Conservation (phyloP, 2,113 vertebrate genomes). For the Mustelus asterias region DNA sequence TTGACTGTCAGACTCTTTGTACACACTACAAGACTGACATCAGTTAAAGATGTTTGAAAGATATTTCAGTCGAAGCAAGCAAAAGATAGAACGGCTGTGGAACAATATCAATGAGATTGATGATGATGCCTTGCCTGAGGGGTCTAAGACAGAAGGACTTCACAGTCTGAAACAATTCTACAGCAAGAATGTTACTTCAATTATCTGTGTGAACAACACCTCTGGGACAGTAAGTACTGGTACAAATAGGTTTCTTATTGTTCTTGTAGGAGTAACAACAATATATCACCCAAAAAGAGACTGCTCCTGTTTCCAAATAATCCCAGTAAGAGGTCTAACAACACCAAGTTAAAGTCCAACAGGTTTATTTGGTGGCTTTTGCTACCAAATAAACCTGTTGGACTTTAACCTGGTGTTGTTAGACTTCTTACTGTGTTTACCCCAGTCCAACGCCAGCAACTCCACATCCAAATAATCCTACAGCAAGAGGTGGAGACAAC, state of each 20-base stretch:
- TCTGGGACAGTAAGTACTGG: not conserved
- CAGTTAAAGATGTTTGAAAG: not conserved
- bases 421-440: no score
- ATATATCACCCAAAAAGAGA: not conserved
- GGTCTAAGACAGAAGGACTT: not conserved
- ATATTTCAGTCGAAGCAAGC: not conserved
- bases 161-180: not conserved
- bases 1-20: not conserved
- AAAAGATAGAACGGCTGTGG: not conserved
- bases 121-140: not conserved
- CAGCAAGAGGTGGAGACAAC: no score
- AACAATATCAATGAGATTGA: slow-evolving; percentile 15
- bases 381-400: no score
- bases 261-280: not conserved
- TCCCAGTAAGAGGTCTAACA: no score
- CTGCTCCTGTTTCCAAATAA: not conserved
- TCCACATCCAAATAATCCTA: not conserved
- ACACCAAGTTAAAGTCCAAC: no score
- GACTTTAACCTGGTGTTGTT: no score
- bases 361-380: no score
- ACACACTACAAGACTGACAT: not conserved
- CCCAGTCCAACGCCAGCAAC: no score
- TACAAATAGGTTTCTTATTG: not conserved
- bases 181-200: not conserved
- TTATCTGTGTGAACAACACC: not conserved